These are phyloP conservation scores for Campylomormyrus tamandua DNA, from an alignment of 2,113 vertebrate genomes.

Conservation along the genomic window DNA sequence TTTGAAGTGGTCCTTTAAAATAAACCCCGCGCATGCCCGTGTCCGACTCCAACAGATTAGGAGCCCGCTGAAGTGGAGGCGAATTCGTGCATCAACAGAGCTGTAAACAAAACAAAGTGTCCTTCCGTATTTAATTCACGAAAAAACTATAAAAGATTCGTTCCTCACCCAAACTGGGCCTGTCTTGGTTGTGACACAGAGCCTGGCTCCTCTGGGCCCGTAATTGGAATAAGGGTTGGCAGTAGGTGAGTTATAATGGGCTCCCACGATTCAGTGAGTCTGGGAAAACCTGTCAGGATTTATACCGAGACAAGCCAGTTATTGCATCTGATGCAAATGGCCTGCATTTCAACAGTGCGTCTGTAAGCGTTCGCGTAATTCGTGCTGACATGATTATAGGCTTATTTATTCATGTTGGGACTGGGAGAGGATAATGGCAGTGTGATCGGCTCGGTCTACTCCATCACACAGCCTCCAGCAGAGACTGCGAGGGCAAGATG, in stretches of 20 bases:
- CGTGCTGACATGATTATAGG: constrained; percentile 13
- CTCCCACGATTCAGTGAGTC: constrained; percentile 7
- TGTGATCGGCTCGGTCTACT: not conserved
- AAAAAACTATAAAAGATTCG: constrained; percentile 4
- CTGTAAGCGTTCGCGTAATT: constrained; percentile 12
- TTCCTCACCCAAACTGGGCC: not conserved
- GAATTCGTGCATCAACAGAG: not conserved
- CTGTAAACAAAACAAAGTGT: constrained; percentile 13
- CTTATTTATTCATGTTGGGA: constrained; percentile 20
- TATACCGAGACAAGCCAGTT: constrained; percentile 15
- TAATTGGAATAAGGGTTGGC: constrained; percentile 18
- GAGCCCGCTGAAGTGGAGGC: not conserved
- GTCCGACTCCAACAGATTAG: not conserved
- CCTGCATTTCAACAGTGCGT: constrained; percentile 13
- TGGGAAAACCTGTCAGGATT: constrained; percentile 21
- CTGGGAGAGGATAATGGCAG: not conserved
- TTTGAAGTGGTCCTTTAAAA: not conserved
- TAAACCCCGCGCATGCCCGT: not conserved
- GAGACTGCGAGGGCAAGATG: not conserved
- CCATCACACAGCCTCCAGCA: not conserved
- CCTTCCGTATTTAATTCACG: not conserved
- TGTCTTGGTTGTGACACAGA: constrained; percentile 15
- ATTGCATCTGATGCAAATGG: constrained; percentile 17
- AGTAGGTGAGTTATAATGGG: constrained; percentile 21
- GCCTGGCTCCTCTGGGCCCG: not conserved